These are phyloP conservation scores for Stenodera caucasica DNA, from an alignment of 2,888 invertebrate species.

Conservation along the genomic window DNA sequence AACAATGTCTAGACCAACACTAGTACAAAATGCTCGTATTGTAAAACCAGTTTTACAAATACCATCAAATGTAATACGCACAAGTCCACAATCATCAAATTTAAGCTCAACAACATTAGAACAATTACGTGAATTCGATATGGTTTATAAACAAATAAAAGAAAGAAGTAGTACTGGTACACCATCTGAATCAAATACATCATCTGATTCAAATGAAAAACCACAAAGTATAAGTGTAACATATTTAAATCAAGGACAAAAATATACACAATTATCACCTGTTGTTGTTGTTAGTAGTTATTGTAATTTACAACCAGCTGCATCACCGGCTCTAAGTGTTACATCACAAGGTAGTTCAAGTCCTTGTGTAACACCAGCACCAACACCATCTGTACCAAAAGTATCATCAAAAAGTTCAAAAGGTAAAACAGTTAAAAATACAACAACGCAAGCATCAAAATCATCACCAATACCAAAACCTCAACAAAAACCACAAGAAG, in stretches of 20 bases:
- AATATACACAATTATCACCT: constrained; percentile 55
- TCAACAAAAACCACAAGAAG: constrained; percentile 76
- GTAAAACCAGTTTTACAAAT: constrained; percentile 62
- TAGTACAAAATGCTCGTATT: constrained; percentile 62
- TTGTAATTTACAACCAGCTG: constrained; percentile 56
- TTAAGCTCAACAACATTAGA: constrained; percentile 77
- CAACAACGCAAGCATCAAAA: constrained; percentile 64
- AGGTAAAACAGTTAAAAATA: constrained; percentile 62
- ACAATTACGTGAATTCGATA: constrained; percentile 77
- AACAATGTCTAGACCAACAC: constrained; percentile 55
- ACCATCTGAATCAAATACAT: constrained; percentile 36
- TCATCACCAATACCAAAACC: constrained; percentile 68
- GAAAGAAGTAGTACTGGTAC: constrained; percentile 68
- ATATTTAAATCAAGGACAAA: constrained; percentile 59
- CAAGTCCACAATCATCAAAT: constrained; percentile 61
- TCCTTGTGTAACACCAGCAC: constrained; percentile 62
- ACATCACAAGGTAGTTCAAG: constrained; percentile 63
- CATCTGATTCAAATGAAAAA: constrained; percentile 43
- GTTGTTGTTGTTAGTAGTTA: constrained; percentile 64
- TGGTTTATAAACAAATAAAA: constrained; percentile 79
- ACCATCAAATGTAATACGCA: constrained; percentile 64
- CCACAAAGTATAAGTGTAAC: constrained; percentile 60
- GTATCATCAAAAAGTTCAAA: constrained; percentile 49
- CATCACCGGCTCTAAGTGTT: constrained; percentile 61
- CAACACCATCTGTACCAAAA: constrained; percentile 52